phyloP scores from a whole-genome alignment of 2,113 vertebrate species.

The Pachyramphus minor region DNA sequence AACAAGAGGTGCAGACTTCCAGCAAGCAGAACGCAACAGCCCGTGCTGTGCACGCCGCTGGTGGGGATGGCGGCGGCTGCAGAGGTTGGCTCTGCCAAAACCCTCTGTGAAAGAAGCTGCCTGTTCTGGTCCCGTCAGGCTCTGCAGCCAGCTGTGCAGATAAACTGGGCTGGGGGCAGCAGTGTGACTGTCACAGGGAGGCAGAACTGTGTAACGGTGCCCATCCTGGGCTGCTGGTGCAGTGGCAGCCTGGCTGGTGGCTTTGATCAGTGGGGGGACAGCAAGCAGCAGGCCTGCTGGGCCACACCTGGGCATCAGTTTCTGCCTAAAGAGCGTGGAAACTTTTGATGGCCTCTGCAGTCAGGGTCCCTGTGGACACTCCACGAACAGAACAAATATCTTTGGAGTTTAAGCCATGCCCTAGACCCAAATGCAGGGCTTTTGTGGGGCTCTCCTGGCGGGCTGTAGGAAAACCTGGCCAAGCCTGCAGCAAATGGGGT shows the following conservation, averaged over 20 bases:
- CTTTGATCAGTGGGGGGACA: neutral
- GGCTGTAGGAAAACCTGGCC: neutral
- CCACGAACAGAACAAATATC: neutral
- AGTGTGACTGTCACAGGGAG: accelerated
- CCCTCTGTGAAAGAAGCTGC: neutral
- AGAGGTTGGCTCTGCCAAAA: neutral
- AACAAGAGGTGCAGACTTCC: neutral
- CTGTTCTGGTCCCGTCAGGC: neutral
- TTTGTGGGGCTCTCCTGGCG: neutral
- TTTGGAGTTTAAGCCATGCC: neutral
- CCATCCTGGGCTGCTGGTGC: neutral
- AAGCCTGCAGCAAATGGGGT: accelerated
- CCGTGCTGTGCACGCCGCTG: accelerated
- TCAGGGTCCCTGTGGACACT: neutral
- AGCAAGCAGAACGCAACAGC: neutral
- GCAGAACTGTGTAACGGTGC: neutral
- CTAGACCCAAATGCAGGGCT: neutral
- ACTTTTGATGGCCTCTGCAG: neutral
- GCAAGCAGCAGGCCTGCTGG: neutral
- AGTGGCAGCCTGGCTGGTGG: neutral
- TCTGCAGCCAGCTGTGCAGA: accelerated
- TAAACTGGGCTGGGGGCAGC: accelerated
- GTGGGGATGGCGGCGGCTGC: neutral
- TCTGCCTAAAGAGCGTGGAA: neutral
- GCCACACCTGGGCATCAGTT: neutral